Evolutionary conservation across 2,797 vertebrate species (phyloP), one percentile per base, ranked within the genome.

Genomic region (Chaenodraco wilsoni): DNA sequence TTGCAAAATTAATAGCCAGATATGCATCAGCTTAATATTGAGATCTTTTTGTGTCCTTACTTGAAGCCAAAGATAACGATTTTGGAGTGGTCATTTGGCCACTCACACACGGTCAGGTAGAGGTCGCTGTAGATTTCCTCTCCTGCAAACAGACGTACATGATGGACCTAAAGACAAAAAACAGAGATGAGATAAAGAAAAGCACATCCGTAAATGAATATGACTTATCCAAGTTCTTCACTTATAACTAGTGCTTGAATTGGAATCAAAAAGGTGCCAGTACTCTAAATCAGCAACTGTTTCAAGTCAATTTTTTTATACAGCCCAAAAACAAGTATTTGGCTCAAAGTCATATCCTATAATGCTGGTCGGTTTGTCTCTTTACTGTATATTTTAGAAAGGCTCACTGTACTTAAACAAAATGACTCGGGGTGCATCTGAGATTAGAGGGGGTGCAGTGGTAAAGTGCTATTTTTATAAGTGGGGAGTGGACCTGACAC

Each of bases 31-130:
- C 17, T 31, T 10, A 9, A 60, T 5, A 3, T 21, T 23, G 3
- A 64, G 8, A 1, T 13, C 9, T 43, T 43, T 6, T 19, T 23
- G 48, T 27, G 52, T 56, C 21, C 96, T 94, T 91, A 98, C 97
- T 98, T 99, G 92, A 98, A 98, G 72, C 97, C 97, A 17, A 98
- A 99, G 83, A 98, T 96, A 65, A 98, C 96, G 68, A 98, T 96
- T 90, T 98, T 98, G 73, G 97, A 96, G 52, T 93, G 93, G 55
- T 98, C 96, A 0, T 96, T 96, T 49, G 97, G 97, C 97, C 97
- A 99, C 81, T 98, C 97, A 2, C 97, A 99, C 58, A 99, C 97
- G 0, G 96, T 98, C 50, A 99, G 91, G 88, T 97, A 98, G 13
- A 98, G 91, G 79, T 99, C 97, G 0, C 96, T 98, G 89, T 97